Percentiles rank a stretch among this genome's conserved stretches.
Conservation (phyloP, 2,888 invertebrate species). For the Mimas tiliae region DNA sequence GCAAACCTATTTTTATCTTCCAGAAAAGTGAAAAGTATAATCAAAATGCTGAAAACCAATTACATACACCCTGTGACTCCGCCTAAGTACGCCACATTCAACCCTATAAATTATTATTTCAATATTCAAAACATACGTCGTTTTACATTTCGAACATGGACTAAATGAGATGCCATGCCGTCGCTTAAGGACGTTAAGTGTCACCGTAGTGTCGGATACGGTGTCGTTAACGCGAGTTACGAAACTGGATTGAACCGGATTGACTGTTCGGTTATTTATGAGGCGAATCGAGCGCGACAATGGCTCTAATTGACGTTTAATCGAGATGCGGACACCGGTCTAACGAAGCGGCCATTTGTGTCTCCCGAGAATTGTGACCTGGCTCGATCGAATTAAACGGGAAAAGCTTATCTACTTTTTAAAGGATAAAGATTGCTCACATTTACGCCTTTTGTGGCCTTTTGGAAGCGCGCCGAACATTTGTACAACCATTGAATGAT, state of each 20-base stretch:
- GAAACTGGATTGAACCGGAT: conserved; percentile 55
- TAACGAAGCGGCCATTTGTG: conserved; percentile 64
- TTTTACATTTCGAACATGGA: conserved; percentile 29
- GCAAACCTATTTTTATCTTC: neutral
- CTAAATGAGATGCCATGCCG: conserved; percentile 47
- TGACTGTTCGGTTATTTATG: conserved; percentile 68
- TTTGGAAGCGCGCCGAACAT: neutral
- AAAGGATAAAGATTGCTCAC: conserved; percentile 6
- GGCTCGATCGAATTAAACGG: neutral
- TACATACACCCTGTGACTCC: neutral
- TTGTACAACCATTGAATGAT: neutral
- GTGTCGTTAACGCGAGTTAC: conserved; percentile 51
- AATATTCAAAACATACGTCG: conserved; percentile 28
- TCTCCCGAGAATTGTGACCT: conserved; percentile 28
- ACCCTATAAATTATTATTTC: conserved; percentile 28
- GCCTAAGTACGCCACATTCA: conserved; percentile 31
- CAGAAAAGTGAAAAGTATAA: neutral
- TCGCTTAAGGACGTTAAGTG: conserved; percentile 40
- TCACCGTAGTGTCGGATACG: conserved; percentile 46
- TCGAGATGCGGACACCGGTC: conserved; percentile 59
- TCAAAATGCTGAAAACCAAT: neutral
- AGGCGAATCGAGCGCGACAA: conserved; percentile 66
- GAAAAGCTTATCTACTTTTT: conserved; percentile 19
- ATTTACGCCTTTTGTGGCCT: neutral
- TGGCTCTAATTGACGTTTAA: conserved; percentile 77